A percentile compares a stretch with the other conserved stretches of the same genome.
Evolutionary conservation across 2,113 vertebrate species (phyloP).

Genomic region (Lepus americanus): DNA sequence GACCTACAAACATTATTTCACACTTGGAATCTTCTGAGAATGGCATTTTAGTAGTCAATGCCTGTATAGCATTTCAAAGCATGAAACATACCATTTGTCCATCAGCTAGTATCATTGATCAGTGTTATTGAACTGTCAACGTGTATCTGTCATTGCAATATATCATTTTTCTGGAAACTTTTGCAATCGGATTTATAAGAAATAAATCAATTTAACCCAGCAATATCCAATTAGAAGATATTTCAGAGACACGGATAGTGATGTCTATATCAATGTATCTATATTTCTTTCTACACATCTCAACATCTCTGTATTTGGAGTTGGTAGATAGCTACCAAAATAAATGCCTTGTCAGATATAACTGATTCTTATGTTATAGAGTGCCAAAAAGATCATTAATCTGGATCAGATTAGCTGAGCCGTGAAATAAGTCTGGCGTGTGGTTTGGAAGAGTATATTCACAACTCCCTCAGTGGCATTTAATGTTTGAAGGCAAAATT

Average conservation of each 20-base stretch:
- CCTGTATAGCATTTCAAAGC: neutral
- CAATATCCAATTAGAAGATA: neutral
- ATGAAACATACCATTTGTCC: neutral
- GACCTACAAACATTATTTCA: neutral
- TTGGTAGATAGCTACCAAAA: conserved; percentile 54
- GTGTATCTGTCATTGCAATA: conserved; percentile 29
- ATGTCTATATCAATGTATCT: neutral
- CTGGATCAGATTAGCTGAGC: conserved; percentile 37
- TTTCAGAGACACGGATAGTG: neutral
- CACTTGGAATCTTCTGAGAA: neutral
- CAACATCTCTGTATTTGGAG: neutral
- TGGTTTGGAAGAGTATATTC: conserved; percentile 21
- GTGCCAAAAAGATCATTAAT: conserved; percentile 61
- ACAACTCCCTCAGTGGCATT: conserved; percentile 34
- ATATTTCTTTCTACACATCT: neutral
- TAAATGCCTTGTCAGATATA: conserved; percentile 66
- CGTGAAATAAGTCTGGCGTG: conserved; percentile 53
- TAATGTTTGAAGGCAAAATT: neutral
- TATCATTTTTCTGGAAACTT: conserved; percentile 64
- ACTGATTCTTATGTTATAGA: conserved; percentile 46
- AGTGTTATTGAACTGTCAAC: conserved; percentile 51
- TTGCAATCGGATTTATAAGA: conserved; percentile 5
- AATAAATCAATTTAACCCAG: neutral
- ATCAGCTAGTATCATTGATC: conserved; percentile 18
- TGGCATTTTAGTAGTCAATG: neutral